Evolutionary conservation across 2,113 vertebrate genomes (phyloP).

Genomic region (Chloropsis hardwickii): DNA sequence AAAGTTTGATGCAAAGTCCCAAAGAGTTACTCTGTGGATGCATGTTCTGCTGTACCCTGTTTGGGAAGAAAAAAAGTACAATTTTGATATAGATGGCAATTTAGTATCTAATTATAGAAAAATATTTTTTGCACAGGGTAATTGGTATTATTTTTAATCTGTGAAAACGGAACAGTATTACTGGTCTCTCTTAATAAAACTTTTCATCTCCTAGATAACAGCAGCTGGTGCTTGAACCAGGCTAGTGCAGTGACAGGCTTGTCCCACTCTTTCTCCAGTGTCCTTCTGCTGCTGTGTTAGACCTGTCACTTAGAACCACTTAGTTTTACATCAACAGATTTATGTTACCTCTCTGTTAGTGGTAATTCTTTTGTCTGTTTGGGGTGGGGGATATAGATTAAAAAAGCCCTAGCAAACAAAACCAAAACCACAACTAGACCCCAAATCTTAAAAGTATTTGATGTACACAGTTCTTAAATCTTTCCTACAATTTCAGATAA

Average conservation of each 20-base stretch:
- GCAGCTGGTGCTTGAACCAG: neutral
- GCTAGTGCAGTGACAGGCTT: rapidly evolving
- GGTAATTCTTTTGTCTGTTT: neutral
- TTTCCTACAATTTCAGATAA: neutral
- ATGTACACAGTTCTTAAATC: neutral
- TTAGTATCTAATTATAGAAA: neutral
- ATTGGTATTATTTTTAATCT: neutral
- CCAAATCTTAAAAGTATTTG: neutral
- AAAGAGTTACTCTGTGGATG: neutral
- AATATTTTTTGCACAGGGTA: neutral
- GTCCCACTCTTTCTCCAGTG: neutral
- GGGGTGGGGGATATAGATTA: rapidly evolving
- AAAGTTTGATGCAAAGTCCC: neutral
- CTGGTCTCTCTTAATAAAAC: neutral
- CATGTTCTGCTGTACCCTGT: neutral
- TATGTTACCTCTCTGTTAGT: neutral
- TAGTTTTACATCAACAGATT: neutral
- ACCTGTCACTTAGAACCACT: neutral
- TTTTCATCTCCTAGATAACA: neutral
- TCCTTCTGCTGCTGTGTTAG: neutral
- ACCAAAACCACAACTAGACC: neutral
- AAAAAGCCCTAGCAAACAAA: neutral
- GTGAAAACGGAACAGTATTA: neutral
- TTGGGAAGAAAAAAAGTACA: neutral
- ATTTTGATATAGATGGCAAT: neutral